Percentiles rank a stretch among this genome's conserved stretches.
phyloP scores from a whole-genome alignment of 2,113 vertebrate species.

The Nyctereutes procyonoides region DNA sequence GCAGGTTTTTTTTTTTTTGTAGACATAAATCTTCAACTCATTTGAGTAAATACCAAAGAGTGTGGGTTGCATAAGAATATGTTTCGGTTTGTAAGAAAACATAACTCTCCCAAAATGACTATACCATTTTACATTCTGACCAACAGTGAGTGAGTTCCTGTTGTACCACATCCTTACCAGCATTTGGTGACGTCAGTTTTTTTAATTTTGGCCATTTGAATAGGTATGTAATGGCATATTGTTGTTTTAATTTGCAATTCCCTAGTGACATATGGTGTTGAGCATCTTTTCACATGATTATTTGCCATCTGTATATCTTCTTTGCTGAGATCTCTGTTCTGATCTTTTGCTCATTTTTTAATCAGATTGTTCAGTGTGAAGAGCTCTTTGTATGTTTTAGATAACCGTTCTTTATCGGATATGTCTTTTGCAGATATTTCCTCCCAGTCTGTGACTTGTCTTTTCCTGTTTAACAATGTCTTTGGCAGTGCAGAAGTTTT shows the following conservation, averaged over 20 bases:
- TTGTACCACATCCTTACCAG: background rate
- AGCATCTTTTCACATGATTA: background rate
- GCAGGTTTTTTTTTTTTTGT: background rate
- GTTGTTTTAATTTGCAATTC: background rate
- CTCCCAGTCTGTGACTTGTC: background rate
- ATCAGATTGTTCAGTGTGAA: background rate
- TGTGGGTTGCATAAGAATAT: background rate
- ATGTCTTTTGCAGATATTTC: background rate
- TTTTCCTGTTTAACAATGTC: background rate
- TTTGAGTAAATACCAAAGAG: background rate
- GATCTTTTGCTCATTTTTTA: background rate
- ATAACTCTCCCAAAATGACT: background rate
- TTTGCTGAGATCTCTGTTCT: background rate
- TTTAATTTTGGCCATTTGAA: background rate
- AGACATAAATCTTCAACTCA: background rate
- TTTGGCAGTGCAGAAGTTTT: background rate
- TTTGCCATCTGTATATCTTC: background rate
- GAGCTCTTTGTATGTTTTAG: background rate
- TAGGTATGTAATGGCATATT: background rate
- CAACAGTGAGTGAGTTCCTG: background rate
- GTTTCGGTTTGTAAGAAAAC: conserved; percentile 13
- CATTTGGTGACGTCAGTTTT: background rate
- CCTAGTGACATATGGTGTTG: background rate
- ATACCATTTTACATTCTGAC: background rate
- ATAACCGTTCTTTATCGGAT: background rate